Conservation (phyloP, 2,797 vertebrate species). For the Pseudochirops cupreus region DNA sequence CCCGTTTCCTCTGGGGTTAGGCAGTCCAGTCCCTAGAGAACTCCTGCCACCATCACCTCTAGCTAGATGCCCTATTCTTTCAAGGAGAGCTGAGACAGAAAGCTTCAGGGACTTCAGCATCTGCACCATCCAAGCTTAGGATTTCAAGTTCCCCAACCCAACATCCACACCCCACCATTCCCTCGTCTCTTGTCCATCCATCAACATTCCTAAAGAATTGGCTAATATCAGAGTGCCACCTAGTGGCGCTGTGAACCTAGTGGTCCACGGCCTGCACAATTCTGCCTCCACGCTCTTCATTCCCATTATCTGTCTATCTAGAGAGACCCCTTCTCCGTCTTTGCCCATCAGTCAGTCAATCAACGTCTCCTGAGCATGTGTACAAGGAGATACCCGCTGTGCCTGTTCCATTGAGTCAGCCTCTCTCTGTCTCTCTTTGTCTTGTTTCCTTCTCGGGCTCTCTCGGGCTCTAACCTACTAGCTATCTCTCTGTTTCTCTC, state of each 20-base stretch:
- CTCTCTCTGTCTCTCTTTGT: neutral
- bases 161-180: neutral
- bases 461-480: neutral
- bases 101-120: neutral
- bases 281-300: neutral
- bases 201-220: conserved; percentile 44
- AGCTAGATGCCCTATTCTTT: neutral
- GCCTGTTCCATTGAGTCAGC: neutral
- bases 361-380: neutral
- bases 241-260: conserved; percentile 76
- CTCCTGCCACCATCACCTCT: neutral
- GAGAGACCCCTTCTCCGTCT: neutral
- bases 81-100: neutral
- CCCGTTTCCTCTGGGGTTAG: neutral
- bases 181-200: neutral
- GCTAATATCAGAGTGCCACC: conserved; percentile 89
- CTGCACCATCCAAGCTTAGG: neutral
- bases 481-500: neutral
- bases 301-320: neutral
- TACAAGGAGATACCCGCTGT: fast-evolving
- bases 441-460: too few relatives aligned
- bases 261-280: neutral
- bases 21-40: neutral
- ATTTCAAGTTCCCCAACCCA: neutral
- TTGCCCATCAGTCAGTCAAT: neutral